Evolutionary conservation across 1,140 invertebrate genomes (phyloP).

Genomic region (Hyles euphorbiae): DNA sequence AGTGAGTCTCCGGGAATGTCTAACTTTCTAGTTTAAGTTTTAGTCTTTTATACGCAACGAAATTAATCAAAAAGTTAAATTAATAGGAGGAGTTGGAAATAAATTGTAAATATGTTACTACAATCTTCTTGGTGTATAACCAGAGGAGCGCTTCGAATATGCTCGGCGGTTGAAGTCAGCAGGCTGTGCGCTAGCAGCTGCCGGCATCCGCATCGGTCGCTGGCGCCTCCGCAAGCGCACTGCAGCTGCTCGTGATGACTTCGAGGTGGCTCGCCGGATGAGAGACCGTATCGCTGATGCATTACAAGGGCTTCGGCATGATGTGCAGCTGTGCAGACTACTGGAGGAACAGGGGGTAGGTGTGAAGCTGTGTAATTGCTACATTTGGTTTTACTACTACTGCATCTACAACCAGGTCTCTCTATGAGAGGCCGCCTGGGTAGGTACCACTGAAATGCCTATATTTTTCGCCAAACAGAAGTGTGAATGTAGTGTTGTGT

Average conservation of each 20-base stretch:
- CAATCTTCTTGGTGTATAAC: constrained; percentile 21
- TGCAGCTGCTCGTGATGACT: constrained; percentile 93
- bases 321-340: constrained; percentile 78
- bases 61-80: too few species aligned
- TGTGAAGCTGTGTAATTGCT: background rate
- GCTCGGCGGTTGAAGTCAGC: constrained; percentile 92
- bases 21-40: too few species aligned
- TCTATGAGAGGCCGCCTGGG: too few species aligned
- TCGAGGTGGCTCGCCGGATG: constrained; percentile 90
- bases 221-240: constrained; percentile 94
- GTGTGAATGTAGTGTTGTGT: too few species aligned
- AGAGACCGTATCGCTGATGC: constrained; percentile 91
- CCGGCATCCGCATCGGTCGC: constrained; percentile 92
- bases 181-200: constrained; percentile 86
- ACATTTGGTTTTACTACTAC: too few species aligned
- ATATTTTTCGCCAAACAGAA: too few species aligned
- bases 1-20: too few species aligned
- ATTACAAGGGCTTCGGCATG: constrained; percentile 50
- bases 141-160: constrained; percentile 94
- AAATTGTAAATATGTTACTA: background rate
- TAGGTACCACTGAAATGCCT: too few species aligned
- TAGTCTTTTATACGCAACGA: too few species aligned
- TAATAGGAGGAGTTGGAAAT: background rate
- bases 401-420: too few species aligned
- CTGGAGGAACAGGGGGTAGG: constrained; percentile 87